Percentiles rank a stretch among this genome's conserved stretches.
These are phyloP conservation scores for Orbicella faveolata DNA, from an alignment of 64 coral and sea anemone species.

Conservation along the genomic window DNA sequence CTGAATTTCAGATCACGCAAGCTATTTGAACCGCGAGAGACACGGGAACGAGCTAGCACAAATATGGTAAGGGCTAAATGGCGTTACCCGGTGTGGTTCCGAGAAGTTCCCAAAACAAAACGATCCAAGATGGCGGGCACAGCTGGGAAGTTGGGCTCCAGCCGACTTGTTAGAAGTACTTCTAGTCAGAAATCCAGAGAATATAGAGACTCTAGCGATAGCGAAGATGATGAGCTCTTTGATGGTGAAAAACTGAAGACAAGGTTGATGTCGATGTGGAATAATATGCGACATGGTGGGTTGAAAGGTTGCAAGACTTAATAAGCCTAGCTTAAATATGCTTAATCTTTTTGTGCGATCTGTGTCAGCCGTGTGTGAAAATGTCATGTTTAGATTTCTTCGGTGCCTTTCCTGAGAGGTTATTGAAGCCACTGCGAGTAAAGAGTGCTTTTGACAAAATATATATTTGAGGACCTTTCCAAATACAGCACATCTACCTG, in stretches of 20 bases:
- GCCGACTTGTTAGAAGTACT: neutral
- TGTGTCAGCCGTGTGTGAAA: no score
- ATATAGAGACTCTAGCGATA: slow-evolving; percentile 59
- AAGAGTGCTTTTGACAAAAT: no score
- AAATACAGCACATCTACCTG: no score
- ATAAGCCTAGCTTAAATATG: no score
- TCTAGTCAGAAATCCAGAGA: slow-evolving; percentile 50
- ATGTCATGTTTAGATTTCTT: no score
- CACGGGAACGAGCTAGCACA: neutral
- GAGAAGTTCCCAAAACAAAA: slow-evolving; percentile 3
- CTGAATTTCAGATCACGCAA: no score
- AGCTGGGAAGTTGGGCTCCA: neutral
- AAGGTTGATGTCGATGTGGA: slow-evolving; percentile 75
- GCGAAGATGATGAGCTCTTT: slow-evolving; percentile 88
- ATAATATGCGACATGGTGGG: slow-evolving; percentile 86
- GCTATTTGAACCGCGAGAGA: no score
- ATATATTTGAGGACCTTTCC: no score
- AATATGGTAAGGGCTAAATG: neutral
- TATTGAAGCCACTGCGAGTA: no score
- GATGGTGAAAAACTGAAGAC: slow-evolving; percentile 89
- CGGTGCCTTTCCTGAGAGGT: no score
- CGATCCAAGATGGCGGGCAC: slow-evolving; percentile 58
- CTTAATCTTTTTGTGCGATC: no score
- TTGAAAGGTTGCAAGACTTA: neutral
- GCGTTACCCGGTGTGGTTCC: neutral